These are phyloP conservation scores for Rynchops niger DNA, from an alignment of 2,113 vertebrate species.

Conservation along the genomic window DNA sequence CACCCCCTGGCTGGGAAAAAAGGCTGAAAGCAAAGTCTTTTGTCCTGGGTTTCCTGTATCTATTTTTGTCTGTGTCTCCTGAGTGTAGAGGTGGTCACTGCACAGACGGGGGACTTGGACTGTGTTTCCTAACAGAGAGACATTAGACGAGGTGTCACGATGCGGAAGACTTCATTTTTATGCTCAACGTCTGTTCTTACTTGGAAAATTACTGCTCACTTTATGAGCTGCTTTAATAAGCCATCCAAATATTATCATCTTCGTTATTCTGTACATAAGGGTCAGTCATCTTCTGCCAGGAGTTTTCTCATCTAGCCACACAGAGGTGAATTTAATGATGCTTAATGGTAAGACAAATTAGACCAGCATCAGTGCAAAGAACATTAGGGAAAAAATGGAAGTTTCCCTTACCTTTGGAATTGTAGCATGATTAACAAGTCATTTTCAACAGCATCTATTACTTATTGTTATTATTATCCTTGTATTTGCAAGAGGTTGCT, in stretches of 20 bases:
- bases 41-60: neutral
- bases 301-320: neutral
- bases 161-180: neutral
- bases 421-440: neutral
- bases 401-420: neutral
- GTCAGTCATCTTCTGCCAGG: neutral
- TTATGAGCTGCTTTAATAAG: neutral
- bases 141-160: neutral
- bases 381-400: accelerated
- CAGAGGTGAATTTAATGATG: neutral
- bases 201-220: neutral
- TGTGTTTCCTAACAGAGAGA: neutral
- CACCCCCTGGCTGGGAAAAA: neutral
- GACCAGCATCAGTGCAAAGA: neutral
- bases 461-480: neutral
- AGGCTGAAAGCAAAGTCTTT: neutral
- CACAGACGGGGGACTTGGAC: neutral
- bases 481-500: neutral
- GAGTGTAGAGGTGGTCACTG: neutral
- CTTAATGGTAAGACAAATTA: neutral
- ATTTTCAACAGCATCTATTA: neutral
- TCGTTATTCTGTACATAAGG: neutral
- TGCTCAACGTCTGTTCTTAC: neutral
- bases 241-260: neutral
- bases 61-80: neutral